phyloP scores from a whole-genome alignment of 1,140 invertebrate species.

The Neotoxoptera formosana region DNA sequence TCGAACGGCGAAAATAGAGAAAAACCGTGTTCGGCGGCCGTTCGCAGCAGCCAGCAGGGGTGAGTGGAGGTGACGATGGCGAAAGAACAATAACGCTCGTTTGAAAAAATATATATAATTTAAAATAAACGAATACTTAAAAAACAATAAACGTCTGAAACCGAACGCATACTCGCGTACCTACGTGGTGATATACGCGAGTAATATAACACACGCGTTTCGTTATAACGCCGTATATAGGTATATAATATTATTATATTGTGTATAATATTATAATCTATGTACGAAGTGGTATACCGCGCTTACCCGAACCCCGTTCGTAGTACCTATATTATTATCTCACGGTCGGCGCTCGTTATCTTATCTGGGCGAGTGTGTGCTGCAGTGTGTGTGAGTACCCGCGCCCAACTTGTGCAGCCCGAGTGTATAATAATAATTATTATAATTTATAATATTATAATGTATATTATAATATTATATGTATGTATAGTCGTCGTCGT shows the following conservation, averaged over 20 bases:
- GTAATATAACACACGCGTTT: not conserved
- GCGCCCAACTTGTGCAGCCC: not conserved
- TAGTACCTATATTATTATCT: not conserved
- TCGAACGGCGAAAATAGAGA: not conserved
- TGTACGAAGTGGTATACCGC: not conserved
- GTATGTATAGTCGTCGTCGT: not conserved
- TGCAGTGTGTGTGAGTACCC: not conserved
- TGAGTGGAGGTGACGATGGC: not conserved
- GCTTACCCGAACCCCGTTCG: not conserved
- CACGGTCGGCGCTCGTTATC: slow-evolving; percentile 18
- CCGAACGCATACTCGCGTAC: not conserved
- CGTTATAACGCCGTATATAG: not conserved
- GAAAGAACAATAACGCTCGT: slow-evolving; percentile 10
- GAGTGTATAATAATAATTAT: not conserved
- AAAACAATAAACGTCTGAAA: slow-evolving; percentile 47
- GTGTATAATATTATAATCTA: not conserved
- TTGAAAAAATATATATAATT: not conserved
- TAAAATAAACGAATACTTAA: slow-evolving; percentile 36
- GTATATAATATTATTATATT: not conserved
- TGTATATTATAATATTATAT: not conserved
- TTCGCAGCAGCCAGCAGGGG: too few species aligned
- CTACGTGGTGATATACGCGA: not conserved
- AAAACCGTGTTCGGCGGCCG: not conserved
- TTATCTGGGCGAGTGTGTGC: not conserved
- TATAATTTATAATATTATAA: too few species aligned